phyloP scores from a whole-genome alignment of 2,888 invertebrate genomes.

The Allygus modestus region DNA sequence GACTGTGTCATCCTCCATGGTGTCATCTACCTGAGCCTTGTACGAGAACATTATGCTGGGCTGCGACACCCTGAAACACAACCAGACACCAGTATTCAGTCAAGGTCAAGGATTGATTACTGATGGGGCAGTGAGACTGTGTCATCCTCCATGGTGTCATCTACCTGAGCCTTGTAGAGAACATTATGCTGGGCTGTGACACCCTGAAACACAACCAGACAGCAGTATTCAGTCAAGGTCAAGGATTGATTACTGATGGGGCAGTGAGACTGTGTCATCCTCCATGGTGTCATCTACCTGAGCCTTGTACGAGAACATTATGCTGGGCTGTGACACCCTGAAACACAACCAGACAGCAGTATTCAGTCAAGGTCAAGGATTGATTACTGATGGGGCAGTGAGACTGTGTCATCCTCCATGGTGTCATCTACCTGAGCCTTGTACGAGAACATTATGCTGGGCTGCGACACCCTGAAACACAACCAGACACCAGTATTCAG shows the following conservation, averaged over 20 bases:
- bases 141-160: slow-evolving; percentile 83
- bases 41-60: no score
- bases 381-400: slow-evolving; percentile 86
- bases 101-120: slow-evolving; percentile 86
- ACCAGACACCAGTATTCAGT: slow-evolving; percentile 84
- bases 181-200: slow-evolving; percentile 85
- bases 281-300: slow-evolving; percentile 85
- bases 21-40: no score
- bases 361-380: slow-evolving; percentile 85
- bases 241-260: slow-evolving; percentile 86
- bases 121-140: slow-evolving; percentile 86
- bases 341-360: no score
- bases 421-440: slow-evolving; percentile 88
- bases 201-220: no score
- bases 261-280: slow-evolving; percentile 84
- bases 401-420: slow-evolving; percentile 82
- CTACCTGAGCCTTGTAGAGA: slow-evolving; percentile 90
- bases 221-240: slow-evolving; percentile 85
- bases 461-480: slow-evolving; percentile 85
- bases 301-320: slow-evolving; percentile 89
- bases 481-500: slow-evolving; percentile 85
- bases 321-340: slow-evolving; percentile 84
- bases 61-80: no score
- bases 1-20: no score
- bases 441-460: slow-evolving; percentile 88